phyloP scores from a whole-genome alignment of 2,888 invertebrate genomes.

The Morpho helenor region DNA sequence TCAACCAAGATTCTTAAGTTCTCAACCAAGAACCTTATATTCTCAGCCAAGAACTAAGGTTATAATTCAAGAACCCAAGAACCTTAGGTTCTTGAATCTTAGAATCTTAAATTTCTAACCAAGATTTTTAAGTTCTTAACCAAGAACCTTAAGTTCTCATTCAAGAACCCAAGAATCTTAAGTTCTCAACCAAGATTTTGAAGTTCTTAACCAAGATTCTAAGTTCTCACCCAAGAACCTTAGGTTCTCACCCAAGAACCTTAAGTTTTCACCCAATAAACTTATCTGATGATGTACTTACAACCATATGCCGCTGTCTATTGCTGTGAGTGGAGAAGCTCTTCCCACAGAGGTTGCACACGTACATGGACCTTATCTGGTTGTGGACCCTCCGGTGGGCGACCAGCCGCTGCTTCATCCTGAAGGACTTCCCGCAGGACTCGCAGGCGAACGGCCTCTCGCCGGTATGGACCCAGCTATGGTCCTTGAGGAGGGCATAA shows the following conservation, averaged over 20 bases:
- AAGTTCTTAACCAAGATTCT: background rate
- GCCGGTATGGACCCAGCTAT: slow-evolving; percentile 68
- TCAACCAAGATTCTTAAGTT: background rate
- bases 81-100: too few species aligned
- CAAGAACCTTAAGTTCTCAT: background rate
- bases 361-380: slow-evolving; percentile 43
- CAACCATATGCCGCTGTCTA: slow-evolving; percentile 66
- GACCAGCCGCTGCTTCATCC: slow-evolving; percentile 60
- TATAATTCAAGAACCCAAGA: too few species aligned
- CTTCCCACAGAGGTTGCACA: slow-evolving; percentile 57
- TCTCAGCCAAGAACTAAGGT: too few species aligned
- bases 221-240: background rate
- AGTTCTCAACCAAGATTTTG: background rate
- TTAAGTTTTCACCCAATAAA: background rate
- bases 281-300: slow-evolving; percentile 38
- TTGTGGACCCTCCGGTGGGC: slow-evolving; percentile 60
- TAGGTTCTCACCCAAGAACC: background rate
- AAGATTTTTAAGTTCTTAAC: background rate
- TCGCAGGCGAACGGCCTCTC: slow-evolving; percentile 67
- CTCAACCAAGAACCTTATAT: background rate
- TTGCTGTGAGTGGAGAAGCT: slow-evolving; percentile 66
- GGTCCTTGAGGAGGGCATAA: slow-evolving; percentile 63
- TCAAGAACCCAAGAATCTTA: background rate
- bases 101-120: too few species aligned
- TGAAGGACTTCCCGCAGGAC: slow-evolving; percentile 58